A percentile compares a stretch with the other conserved stretches of the same genome.
phyloP scores from a whole-genome alignment of 2,797 vertebrate genomes.

The Aythya fuligula region DNA sequence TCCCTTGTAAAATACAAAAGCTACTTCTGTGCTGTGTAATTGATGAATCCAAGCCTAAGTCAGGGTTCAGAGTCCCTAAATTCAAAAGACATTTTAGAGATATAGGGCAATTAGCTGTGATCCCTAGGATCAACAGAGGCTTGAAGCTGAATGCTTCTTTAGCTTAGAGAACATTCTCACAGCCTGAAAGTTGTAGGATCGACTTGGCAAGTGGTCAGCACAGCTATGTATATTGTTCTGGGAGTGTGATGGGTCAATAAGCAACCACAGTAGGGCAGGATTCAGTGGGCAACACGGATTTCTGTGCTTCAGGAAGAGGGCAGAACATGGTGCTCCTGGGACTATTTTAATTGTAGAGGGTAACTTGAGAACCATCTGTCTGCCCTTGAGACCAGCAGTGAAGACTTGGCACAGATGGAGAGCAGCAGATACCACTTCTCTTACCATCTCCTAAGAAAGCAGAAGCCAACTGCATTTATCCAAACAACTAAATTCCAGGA shows the following conservation, averaged over 20 bases:
- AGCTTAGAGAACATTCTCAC: background rate
- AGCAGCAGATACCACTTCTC: background rate
- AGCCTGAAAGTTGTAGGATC: background rate
- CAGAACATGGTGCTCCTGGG: background rate
- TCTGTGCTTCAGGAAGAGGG: background rate
- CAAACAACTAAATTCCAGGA: background rate
- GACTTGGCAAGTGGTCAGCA: background rate
- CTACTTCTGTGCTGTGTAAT: background rate
- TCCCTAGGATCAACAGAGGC: background rate
- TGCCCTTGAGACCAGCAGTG: background rate
- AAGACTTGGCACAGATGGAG: background rate
- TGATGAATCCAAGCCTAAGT: background rate
- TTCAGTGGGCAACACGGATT: background rate
- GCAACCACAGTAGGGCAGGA: background rate
- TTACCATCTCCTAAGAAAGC: background rate
- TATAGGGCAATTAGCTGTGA: background rate
- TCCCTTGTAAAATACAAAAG: background rate
- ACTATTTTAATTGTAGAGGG: background rate
- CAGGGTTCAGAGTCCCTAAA: background rate
- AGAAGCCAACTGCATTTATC: background rate
- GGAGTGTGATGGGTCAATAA: background rate
- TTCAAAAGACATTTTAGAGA: background rate
- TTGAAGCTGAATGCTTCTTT: background rate
- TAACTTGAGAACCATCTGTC: background rate
- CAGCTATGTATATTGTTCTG: background rate